Evolutionary conservation across 2,113 vertebrate genomes (phyloP).

Genomic region (Hypomesus transpacificus): DNA sequence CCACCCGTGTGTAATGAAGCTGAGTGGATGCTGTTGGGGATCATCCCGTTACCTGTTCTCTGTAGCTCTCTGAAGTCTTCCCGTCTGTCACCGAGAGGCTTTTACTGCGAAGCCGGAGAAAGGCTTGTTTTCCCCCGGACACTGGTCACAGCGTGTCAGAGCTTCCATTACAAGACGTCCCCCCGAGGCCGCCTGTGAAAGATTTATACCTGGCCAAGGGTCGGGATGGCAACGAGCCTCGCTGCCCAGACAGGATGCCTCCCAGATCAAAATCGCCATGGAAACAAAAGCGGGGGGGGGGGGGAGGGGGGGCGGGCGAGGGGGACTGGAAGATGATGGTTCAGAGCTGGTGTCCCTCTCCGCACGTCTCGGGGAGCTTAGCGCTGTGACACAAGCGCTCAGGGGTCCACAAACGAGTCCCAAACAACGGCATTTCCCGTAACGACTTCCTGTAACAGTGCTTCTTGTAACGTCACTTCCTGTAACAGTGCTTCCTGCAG

Average conservation of each 20-base stretch:
- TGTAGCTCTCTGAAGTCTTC: too few species aligned
- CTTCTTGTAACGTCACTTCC: neutral
- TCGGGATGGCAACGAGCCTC: slow-evolving; percentile 33
- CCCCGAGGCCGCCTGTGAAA: slow-evolving; percentile 22
- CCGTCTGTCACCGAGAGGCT: too few species aligned
- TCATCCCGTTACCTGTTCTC: too few species aligned
- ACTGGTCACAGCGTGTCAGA: too few species aligned
- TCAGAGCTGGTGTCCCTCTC: neutral
- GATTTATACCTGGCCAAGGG: slow-evolving; percentile 50
- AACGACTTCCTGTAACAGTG: neutral
- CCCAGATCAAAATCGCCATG: slow-evolving; percentile 28
- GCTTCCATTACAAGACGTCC: too few species aligned
- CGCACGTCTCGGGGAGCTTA: neutral
- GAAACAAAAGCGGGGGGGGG: slow-evolving; percentile 24
- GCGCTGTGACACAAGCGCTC: neutral
- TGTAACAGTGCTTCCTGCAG: neutral
- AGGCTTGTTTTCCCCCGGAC: too few species aligned
- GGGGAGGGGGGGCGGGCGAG: slow-evolving; percentile 8
- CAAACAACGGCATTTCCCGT: neutral
- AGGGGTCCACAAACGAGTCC: neutral
- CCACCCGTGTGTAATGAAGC: too few species aligned
- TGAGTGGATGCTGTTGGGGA: too few species aligned
- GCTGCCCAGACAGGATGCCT: neutral
- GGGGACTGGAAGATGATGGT: neutral
- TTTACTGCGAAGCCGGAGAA: too few species aligned